These are phyloP conservation scores for Spilosoma lubricipeda DNA, from an alignment of 2,888 invertebrate genomes.

Conservation along the genomic window DNA sequence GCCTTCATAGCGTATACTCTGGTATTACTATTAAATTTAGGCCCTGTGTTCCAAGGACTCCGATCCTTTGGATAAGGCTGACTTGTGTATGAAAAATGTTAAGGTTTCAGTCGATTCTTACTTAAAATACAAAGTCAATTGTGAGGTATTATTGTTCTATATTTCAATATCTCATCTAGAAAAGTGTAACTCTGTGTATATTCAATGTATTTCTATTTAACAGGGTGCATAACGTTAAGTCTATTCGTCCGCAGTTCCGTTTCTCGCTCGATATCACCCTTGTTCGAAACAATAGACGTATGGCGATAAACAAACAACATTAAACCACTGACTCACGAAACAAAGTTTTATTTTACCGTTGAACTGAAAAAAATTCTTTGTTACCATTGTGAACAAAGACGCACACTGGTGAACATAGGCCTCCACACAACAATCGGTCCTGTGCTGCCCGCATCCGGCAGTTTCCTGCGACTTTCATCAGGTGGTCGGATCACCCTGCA, in stretches of 20 bases:
- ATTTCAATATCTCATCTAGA: not conserved
- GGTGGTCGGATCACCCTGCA: no score
- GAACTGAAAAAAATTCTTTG: not conserved
- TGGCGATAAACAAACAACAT: constrained; percentile 3
- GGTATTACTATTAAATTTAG: no score
- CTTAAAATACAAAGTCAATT: not conserved
- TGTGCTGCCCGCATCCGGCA: no score
- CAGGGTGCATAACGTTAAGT: not conserved
- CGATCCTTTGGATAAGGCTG: no score
- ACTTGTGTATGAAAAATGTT: no score
- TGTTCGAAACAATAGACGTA: constrained; percentile 1
- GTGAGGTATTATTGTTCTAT: not conserved
- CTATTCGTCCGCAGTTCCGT: constrained; percentile 8
- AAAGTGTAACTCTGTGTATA: not conserved
- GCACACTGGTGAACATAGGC: no score
- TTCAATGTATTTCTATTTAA: not conserved
- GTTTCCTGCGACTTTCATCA: no score
- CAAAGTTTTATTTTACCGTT: not conserved
- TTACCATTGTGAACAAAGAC: no score
- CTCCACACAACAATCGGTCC: no score
- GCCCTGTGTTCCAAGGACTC: no score
- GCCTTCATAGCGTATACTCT: no score
- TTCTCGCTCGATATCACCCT: constrained; percentile 7
- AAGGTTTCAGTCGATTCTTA: no score
- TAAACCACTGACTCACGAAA: constrained; percentile 5